Conservation (phyloP, 2,797 vertebrate species). For the Martes flavigula region DNA sequence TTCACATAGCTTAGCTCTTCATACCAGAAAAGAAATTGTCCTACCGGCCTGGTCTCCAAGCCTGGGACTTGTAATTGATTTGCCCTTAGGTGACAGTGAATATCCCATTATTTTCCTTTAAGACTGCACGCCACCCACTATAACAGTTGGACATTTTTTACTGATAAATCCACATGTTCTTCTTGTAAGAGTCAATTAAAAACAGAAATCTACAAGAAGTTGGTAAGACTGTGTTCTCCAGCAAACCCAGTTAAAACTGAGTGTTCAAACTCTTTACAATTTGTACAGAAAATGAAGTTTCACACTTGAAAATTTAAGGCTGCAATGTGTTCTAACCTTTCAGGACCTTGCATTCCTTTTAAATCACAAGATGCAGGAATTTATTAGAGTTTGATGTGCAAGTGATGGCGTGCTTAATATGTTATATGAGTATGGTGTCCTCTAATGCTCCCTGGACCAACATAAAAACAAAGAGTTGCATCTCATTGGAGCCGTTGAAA, state of each 20-base stretch:
- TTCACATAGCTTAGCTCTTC: neutral
- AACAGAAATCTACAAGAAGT: neutral
- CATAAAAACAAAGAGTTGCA: conserved; percentile 72
- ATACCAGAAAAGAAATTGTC: neutral
- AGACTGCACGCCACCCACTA: neutral
- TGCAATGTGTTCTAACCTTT: conserved; percentile 61
- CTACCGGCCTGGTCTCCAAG: neutral
- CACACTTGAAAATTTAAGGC: conserved; percentile 68
- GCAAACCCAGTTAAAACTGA: conserved; percentile 27
- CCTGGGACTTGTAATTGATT: neutral
- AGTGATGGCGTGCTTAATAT: conserved; percentile 62
- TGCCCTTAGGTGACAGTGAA: neutral
- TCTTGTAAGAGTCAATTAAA: neutral
- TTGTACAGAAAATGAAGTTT: conserved; percentile 5
- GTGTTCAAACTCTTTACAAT: neutral
- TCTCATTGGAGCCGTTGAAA: conserved; percentile 69
- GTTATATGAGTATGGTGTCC: conserved; percentile 44
- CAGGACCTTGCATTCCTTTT: conserved; percentile 59
- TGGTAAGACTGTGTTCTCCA: neutral
- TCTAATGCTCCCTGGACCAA: conserved; percentile 60
- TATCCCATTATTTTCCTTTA: neutral
- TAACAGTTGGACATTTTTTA: neutral
- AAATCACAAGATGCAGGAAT: conserved; percentile 62
- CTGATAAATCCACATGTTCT: neutral
- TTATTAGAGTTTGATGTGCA: conserved; percentile 68